Evolutionary conservation across 1,140 invertebrate genomes (phyloP).

Genomic region (Bombus picipes): DNA sequence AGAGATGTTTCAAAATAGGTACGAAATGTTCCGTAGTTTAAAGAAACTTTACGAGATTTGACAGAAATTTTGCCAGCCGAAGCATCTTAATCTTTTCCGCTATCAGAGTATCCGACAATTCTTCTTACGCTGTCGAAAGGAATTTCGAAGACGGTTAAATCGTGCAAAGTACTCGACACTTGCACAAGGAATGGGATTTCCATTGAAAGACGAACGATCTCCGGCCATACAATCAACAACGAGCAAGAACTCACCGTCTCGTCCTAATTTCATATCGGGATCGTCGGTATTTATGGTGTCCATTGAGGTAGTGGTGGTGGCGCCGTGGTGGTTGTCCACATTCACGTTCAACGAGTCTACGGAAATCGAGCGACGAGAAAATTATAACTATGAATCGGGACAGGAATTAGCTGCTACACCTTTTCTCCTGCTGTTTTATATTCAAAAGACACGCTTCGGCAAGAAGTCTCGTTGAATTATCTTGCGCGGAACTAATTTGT

Average conservation of each 20-base stretch:
- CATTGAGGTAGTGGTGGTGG: conserved; percentile 65
- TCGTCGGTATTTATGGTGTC: conserved; percentile 68
- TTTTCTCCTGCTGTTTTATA: background rate
- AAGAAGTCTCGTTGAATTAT: conserved; percentile 21
- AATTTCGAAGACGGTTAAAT: background rate
- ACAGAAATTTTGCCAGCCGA: background rate
- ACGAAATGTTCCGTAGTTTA: too few species aligned
- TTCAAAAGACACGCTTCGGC: conserved; percentile 5
- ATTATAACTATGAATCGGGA: conserved; percentile 21
- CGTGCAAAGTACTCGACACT: background rate
- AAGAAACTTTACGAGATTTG: background rate
- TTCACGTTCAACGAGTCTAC: conserved; percentile 67
- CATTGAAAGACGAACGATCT: background rate
- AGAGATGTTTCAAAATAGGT: too few species aligned
- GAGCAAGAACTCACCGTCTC: conserved; percentile 55
- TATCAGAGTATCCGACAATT: background rate
- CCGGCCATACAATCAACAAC: background rate
- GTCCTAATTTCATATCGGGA: conserved; percentile 64
- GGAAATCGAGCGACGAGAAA: background rate
- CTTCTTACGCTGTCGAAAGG: too few species aligned
- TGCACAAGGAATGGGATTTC: background rate
- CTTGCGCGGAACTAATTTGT: conserved; percentile 1
- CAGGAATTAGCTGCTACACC: conserved; percentile 6
- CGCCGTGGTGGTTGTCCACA: conserved; percentile 56
- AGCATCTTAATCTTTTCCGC: background rate